A percentile compares a stretch with the other conserved stretches of the same genome.
These are phyloP conservation scores for Galemys pyrenaicus DNA, from an alignment of 2,113 vertebrate species.

Conservation along the genomic window DNA sequence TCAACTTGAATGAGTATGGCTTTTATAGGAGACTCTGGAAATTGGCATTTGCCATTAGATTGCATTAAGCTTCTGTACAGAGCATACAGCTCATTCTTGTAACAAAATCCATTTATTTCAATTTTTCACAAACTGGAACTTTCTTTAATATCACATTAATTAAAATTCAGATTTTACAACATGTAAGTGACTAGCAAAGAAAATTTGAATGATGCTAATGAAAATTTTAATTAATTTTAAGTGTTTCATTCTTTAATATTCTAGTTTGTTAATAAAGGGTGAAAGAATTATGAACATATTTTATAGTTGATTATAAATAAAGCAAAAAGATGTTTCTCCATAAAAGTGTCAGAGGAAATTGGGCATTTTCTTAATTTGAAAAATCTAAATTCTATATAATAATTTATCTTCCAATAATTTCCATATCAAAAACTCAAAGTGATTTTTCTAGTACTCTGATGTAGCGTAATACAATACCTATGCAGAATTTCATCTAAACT, in stretches of 20 bases:
- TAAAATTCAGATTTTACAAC: slow-evolving; percentile 42
- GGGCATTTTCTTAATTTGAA: slow-evolving; percentile 25
- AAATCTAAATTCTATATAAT: neutral
- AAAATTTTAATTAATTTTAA: slow-evolving; percentile 31
- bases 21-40: neutral
- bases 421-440: neutral
- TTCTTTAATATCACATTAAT: neutral
- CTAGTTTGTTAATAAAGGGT: slow-evolving; percentile 6
- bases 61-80: neutral
- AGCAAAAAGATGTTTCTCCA: slow-evolving; percentile 5
- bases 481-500: neutral
- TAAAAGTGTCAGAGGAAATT: neutral
- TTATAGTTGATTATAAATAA: slow-evolving; percentile 22
- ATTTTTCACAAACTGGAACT: slow-evolving; percentile 29
- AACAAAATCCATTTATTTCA: slow-evolving; percentile 37
- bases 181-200: slow-evolving; percentile 1
- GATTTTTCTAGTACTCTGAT: neutral
- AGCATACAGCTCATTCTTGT: neutral
- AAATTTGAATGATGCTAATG: neutral
- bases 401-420: neutral
- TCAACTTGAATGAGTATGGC: neutral
- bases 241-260: neutral
- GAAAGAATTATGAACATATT: neutral
- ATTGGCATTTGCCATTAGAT: neutral
- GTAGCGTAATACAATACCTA: neutral